Conservation (phyloP, 2,888 invertebrate genomes). For the Lypha dubia region DNA sequence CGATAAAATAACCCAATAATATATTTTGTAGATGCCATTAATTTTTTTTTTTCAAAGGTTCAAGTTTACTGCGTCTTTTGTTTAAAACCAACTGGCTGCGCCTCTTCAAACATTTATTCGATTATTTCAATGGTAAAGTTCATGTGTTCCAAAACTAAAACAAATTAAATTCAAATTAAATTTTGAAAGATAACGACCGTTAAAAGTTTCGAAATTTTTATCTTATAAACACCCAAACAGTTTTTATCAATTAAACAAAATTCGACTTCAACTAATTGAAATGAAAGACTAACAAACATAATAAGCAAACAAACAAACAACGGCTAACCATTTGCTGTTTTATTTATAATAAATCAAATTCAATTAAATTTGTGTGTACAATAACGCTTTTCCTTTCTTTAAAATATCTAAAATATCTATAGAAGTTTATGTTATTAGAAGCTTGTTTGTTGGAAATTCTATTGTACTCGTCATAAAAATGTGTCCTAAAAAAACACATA, state of each 20-base stretch:
- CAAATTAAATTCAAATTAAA: conserved; percentile 17
- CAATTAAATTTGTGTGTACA: conserved; percentile 57
- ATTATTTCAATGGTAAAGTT: conserved; percentile 3
- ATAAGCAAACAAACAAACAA: conserved; percentile 7
- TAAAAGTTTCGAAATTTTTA: conserved; percentile 24
- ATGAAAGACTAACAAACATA: conserved; percentile 20
- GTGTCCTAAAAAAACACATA: conserved; percentile 17
- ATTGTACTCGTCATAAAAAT: conserved; percentile 15
- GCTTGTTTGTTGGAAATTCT: conserved; percentile 12
- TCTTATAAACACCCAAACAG: neutral
- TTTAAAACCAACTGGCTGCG: neutral
- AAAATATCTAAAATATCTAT: conserved; percentile 13
- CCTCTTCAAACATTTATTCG: neutral
- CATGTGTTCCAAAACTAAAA: conserved; percentile 11
- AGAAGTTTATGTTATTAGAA: conserved; percentile 18
- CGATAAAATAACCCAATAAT: conserved; percentile 3
- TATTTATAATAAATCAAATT: conserved; percentile 64
- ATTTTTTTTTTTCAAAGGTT: conserved; percentile 52
- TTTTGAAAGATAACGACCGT: conserved; percentile 1
- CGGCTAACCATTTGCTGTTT: conserved; percentile 27
- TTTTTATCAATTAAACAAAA: conserved; percentile 1
- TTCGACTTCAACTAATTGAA: conserved; percentile 38
- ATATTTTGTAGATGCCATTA: conserved; percentile 24
- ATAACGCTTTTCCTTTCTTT: neutral
- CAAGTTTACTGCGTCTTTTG: conserved; percentile 35